Conservation (phyloP, 2,113 vertebrate species). For the Falcunculus frontatus region DNA sequence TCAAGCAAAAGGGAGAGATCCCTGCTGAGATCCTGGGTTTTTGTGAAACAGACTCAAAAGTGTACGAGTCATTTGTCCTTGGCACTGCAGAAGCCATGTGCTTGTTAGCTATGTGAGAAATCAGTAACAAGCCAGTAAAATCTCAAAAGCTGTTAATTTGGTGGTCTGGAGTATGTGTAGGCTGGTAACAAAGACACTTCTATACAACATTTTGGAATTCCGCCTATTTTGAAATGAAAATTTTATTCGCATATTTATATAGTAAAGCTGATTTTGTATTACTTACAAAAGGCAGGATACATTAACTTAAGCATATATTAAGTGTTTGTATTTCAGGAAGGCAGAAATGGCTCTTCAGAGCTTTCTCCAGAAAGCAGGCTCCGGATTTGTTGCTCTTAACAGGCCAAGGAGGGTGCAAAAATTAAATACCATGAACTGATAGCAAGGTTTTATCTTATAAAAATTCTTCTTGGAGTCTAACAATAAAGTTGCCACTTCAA, state of each 20-base stretch:
- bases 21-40: neutral
- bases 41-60: neutral
- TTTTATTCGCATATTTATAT: neutral
- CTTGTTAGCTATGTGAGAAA: neutral
- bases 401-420: neutral
- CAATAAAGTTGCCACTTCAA: neutral
- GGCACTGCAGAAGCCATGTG: neutral
- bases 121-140: neutral
- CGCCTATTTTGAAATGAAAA: neutral
- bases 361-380: neutral
- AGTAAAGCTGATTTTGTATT: neutral
- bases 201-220: neutral
- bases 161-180: neutral
- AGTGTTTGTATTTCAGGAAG: neutral
- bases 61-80: fast-evolving
- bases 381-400: neutral
- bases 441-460: neutral
- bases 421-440: neutral
- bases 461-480: neutral
- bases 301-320: neutral
- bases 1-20: neutral
- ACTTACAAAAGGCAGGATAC: neutral
- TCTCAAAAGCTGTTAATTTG: neutral
- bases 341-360: neutral
- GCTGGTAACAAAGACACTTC: neutral